Conservation (phyloP, 35 echinoderm and acorn worm species). For the Lytechinus variegatus region DNA sequence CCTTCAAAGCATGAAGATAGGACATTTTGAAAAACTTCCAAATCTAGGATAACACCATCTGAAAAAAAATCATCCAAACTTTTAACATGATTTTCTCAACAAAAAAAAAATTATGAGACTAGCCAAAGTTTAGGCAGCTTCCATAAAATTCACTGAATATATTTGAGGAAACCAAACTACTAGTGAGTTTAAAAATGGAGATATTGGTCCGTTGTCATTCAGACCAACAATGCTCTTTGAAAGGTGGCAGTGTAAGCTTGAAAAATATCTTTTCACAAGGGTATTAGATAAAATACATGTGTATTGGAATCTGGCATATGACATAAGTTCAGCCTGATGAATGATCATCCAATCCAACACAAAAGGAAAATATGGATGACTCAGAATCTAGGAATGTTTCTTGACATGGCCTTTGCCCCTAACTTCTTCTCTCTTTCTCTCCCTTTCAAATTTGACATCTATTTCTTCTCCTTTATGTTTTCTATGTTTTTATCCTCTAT, state of each 20-base stretch:
- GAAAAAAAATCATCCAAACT: too few species aligned
- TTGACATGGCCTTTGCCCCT: neutral
- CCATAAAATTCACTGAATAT: too few species aligned
- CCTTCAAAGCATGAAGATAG: too few species aligned
- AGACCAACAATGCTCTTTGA: neutral
- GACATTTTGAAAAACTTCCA: too few species aligned
- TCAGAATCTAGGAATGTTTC: constrained; percentile 29
- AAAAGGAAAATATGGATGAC: neutral
- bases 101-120: too few species aligned
- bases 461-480: neutral
- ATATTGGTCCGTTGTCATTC: neutral
- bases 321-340: neutral
- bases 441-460: neutral
- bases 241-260: too few species aligned
- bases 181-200: neutral
- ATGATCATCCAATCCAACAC: neutral
- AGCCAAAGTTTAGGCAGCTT: too few species aligned
- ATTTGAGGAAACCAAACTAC: too few species aligned
- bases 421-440: neutral
- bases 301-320: neutral
- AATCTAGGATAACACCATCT: too few species aligned
- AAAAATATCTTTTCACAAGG: neutral
- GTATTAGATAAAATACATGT: neutral
- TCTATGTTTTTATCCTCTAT: neutral
- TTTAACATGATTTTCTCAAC: too few species aligned